Percentiles rank a stretch among this genome's conserved stretches.
Evolutionary conservation across 2,113 vertebrate species (phyloP).

Genomic region (Vidua chalybeata): DNA sequence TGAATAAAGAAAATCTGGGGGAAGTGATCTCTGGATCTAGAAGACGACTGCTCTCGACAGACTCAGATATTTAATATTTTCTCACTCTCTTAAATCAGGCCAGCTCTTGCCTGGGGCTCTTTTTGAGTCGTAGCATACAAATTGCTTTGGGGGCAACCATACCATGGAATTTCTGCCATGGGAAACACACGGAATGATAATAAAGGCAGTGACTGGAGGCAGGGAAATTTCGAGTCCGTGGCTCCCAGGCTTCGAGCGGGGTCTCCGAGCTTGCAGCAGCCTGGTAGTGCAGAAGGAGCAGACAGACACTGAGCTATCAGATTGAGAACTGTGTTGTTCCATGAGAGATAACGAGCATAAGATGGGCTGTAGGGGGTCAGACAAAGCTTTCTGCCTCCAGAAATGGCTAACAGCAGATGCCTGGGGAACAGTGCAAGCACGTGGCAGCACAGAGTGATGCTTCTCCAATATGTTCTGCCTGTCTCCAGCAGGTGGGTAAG

Average conservation of each 20-base stretch:
- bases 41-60: neutral
- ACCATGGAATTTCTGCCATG: neutral
- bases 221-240: neutral
- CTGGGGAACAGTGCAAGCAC: neutral
- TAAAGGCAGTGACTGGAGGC: conserved; percentile 8
- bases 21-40: conserved; percentile 19
- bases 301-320: neutral
- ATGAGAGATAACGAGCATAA: neutral
- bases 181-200: neutral
- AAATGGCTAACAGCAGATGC: conserved; percentile 31
- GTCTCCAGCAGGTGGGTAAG: neutral
- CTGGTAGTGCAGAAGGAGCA: neutral
- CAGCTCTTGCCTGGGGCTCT: conserved; percentile 24
- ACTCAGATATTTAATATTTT: conserved; percentile 8
- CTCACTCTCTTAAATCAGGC: conserved; percentile 28
- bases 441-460: neutral
- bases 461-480: neutral
- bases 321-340: neutral
- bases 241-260: neutral
- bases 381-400: neutral
- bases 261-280: neutral
- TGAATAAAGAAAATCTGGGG: conserved; percentile 14
- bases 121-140: conserved; percentile 7
- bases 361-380: conserved; percentile 35
- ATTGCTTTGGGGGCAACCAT: conserved; percentile 9